A percentile compares a stretch with the other conserved stretches of the same genome.
Evolutionary conservation across 2,888 invertebrate genomes (phyloP).

Genomic region (Branchinecta sandiegonensis): DNA sequence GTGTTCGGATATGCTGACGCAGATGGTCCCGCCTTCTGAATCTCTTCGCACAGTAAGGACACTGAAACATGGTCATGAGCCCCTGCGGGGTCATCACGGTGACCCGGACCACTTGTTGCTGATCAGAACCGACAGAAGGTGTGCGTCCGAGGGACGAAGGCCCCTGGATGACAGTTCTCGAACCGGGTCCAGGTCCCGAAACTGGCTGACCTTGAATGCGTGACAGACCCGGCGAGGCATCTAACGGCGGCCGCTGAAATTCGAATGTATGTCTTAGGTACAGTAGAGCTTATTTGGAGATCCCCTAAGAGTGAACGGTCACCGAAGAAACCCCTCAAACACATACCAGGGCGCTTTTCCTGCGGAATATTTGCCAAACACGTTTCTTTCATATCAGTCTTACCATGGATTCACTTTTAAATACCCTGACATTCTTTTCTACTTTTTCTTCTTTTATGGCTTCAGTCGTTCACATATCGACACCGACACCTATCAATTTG

Average conservation of each 20-base stretch:
- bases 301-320: neutral
- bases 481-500: too few species aligned
- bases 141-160: slow-evolving; percentile 1
- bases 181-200: slow-evolving; percentile 18
- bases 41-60: slow-evolving; percentile 23
- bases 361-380: too few species aligned
- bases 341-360: too few species aligned
- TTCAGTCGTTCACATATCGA: too few species aligned
- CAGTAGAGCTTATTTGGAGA: slow-evolving; percentile 4
- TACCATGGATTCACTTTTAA: too few species aligned
- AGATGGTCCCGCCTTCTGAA: slow-evolving; percentile 24
- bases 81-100: slow-evolving; percentile 24
- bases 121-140: neutral
- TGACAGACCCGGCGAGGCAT: neutral
- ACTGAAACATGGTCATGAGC: slow-evolving; percentile 24
- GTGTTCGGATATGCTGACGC: slow-evolving; percentile 24
- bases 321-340: neutral
- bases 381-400: too few species aligned
- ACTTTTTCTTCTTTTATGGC: too few species aligned
- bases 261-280: neutral
- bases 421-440: too few species aligned
- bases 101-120: slow-evolving; percentile 21
- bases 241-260: slow-evolving; percentile 7
- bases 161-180: slow-evolving; percentile 16
- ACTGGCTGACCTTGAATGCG: slow-evolving; percentile 17